phyloP scores from a whole-genome alignment of 2,113 vertebrate species.

The Pseudois nayaur region DNA sequence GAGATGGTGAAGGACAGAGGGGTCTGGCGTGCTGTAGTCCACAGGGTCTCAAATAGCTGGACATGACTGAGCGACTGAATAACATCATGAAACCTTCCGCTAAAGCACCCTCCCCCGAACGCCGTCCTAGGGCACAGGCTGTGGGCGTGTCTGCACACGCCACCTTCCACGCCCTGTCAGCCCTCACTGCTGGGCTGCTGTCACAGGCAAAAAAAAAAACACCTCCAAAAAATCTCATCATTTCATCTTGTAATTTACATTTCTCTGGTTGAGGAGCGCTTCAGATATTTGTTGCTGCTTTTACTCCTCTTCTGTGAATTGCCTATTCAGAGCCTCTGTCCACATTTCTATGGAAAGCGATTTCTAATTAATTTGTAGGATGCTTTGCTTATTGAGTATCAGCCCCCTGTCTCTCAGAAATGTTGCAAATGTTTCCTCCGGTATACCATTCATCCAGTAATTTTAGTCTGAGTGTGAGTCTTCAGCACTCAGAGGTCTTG shows the following conservation, averaged over 20 bases:
- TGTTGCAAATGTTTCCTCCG: fast-evolving
- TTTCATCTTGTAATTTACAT: neutral
- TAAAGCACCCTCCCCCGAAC: fast-evolving
- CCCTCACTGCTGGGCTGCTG: fast-evolving
- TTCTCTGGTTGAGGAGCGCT: neutral
- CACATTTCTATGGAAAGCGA: neutral
- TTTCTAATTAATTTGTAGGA: neutral
- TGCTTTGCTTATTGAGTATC: neutral
- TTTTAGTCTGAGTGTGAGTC: neutral
- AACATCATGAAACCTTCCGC: fast-evolving
- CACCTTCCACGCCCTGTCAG: fast-evolving
- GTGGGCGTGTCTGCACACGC: fast-evolving
- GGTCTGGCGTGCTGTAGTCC: neutral
- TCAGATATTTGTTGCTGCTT: neutral
- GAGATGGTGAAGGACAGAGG: neutral
- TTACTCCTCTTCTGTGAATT: neutral
- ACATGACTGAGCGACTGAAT: neutral
- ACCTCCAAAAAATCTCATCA: neutral
- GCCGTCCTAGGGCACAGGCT: fast-evolving
- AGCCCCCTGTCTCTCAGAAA: neutral
- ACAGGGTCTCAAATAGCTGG: neutral
- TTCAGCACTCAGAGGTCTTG: neutral
- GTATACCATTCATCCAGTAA: neutral
- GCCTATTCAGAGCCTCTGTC: neutral
- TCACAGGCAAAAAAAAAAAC: neutral